Evolutionary conservation across 2,888 invertebrate genomes (phyloP), one percentile per base, ranked within the genome.

Genomic region (Platycheirus albimanus): DNA sequence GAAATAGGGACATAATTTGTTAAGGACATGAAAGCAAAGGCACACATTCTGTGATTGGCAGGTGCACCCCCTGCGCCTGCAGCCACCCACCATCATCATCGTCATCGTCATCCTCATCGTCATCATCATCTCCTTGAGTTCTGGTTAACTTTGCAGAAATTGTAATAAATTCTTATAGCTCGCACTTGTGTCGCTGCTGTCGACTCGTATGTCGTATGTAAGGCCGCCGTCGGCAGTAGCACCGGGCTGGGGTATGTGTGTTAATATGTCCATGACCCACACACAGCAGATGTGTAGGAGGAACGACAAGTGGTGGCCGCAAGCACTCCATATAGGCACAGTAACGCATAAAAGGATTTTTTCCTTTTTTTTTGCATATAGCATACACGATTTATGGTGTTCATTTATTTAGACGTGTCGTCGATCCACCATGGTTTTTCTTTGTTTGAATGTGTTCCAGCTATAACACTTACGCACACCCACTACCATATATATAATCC

Each of bases 361-460:
- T 43, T 30, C 17, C 19, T 61, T 11, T 43, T 17, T 61, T 43
- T 58, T 77, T 77, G 81, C 67, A 71, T 77, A 77, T 66, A 81
- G 58, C 47, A 61, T 71, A 52, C 77, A 77, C 77, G 81, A 81
- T 81, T 81, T 81, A 81, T 81, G 67, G 71, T 67, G 71, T 81
- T 77, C 81, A 81, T 77, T 81, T 81, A 81, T 81, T 77, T 67
- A 81, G 66, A 77, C 52, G 81, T 77, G 81, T 81, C 81, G 49
- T 77, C 63, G 67, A 79, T 56, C 69, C 19, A 13, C 38, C 69
- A 63, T 58, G 54, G 41, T 52, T 51, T 41, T 47, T 47, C 52
- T 43, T 74, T 79, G 52, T 74, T 58, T 49, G 79, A 36, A 15
- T 64, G 43, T 52, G 51, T 45, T 36, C 43, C 33, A 30, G 33